Conservation (phyloP, 2,888 invertebrate species). For the Mesodorylaimus sp. region DNA sequence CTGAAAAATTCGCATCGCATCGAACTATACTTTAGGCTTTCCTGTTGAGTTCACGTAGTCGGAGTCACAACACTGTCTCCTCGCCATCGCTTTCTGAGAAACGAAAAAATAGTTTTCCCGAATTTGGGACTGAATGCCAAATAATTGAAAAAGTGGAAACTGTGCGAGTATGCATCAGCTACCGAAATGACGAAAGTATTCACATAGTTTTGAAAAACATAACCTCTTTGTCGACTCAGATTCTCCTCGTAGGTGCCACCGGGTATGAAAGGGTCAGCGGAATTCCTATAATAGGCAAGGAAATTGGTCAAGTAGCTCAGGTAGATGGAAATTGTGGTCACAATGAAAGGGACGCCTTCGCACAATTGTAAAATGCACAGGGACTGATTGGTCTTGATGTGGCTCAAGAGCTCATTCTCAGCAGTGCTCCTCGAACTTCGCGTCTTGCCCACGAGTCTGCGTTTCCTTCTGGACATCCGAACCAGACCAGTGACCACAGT, state of each 20-base stretch:
- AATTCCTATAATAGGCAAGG: background rate
- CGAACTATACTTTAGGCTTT: no score
- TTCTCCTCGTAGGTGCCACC: background rate
- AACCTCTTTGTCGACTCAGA: background rate
- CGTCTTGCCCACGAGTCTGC: background rate
- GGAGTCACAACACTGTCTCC: no score
- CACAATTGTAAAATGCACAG: background rate
- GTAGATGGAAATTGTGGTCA: background rate
- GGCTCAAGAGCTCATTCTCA: background rate
- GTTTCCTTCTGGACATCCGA: background rate
- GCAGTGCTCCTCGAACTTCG: background rate
- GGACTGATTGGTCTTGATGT: background rate
- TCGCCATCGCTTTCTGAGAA: no score
- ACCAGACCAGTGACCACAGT: background rate
- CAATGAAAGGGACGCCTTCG: background rate
- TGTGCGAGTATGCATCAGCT: background rate
- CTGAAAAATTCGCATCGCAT: no score
- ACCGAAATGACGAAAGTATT: background rate
- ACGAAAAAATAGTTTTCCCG: background rate
- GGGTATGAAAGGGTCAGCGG: no score
- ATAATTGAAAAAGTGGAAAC: background rate
- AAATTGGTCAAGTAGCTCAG: background rate
- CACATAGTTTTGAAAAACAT: background rate
- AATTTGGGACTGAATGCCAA: background rate
- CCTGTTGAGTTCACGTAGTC: no score